Conservation (phyloP, 2,888 invertebrate species). For the Melieria crassipennis region DNA sequence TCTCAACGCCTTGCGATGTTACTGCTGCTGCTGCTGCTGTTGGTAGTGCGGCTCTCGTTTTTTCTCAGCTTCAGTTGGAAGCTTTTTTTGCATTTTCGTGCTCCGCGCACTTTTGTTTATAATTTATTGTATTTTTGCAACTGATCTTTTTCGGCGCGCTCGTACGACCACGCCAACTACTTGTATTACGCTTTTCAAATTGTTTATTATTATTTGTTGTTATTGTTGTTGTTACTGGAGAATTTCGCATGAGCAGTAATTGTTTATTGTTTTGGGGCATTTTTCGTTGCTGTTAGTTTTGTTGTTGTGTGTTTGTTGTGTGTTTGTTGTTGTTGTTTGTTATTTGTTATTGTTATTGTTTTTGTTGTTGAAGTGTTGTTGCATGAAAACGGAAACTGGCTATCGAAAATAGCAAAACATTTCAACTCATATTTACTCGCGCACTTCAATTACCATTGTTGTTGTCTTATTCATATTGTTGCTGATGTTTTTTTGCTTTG, state of each 20-base stretch:
- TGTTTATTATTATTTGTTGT: conserved; percentile 19
- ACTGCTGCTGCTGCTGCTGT: conserved; percentile 7
- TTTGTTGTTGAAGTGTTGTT: background rate
- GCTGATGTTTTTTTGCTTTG: background rate
- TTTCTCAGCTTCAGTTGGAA: background rate
- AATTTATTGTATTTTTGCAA: conserved; percentile 22
- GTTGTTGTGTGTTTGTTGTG: conserved; percentile 5
- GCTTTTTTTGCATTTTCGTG: background rate
- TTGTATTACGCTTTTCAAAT: conserved; percentile 19
- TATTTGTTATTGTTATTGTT: conserved; percentile 2
- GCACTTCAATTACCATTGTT: background rate
- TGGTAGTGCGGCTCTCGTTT: conserved; percentile 9
- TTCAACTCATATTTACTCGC: background rate
- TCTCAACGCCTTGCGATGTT: background rate
- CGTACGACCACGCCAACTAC: conserved; percentile 24
- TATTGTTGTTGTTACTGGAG: conserved; percentile 10
- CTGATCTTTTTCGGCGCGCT: conserved; percentile 12
- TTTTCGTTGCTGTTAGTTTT: background rate
- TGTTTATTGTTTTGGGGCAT: conserved; percentile 11
- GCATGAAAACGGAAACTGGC: background rate
- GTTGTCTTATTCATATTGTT: background rate
- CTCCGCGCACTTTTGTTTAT: background rate
- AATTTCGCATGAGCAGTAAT: background rate
- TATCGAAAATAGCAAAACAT: conserved; percentile 1
- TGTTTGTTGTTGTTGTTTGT: background rate